A percentile compares a stretch with the other conserved stretches of the same genome.
phyloP scores from a whole-genome alignment of 2,888 invertebrate genomes.

The Neocrepidodera transversa region DNA sequence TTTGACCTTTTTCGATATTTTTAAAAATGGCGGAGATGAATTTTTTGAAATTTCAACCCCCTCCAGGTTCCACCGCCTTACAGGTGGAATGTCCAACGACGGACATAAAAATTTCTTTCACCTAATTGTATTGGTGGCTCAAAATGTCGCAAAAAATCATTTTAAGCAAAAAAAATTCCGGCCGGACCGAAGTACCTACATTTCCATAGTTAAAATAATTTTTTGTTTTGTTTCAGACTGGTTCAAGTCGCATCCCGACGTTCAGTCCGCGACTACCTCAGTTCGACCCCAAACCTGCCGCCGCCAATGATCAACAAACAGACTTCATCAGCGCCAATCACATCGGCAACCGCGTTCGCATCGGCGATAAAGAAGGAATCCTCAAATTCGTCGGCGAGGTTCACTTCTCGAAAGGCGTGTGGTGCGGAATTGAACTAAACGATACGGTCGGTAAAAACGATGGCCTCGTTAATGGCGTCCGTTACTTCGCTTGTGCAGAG shows the following conservation, averaged over 20 bases:
- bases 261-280: slow-evolving; percentile 54
- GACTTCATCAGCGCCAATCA: slow-evolving; percentile 33
- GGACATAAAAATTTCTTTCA: too few species aligned
- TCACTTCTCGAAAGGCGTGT: slow-evolving; percentile 64
- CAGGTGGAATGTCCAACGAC: too few species aligned
- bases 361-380: slow-evolving; percentile 60
- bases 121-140: too few species aligned
- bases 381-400: slow-evolving; percentile 67
- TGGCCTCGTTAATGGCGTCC: slow-evolving; percentile 67
- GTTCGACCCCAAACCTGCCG: slow-evolving; percentile 36
- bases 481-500: slow-evolving; percentile 69
- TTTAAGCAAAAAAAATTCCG: too few species aligned
- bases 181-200: too few species aligned
- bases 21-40: too few species aligned
- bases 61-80: too few species aligned
- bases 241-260: slow-evolving; percentile 55
- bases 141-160: too few species aligned
- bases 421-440: slow-evolving; percentile 71
- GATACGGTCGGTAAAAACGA: slow-evolving; percentile 67
- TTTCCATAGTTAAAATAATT: too few species aligned
- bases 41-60: too few species aligned
- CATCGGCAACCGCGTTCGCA: slow-evolving; percentile 53
- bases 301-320: too few species aligned
- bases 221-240: slow-evolving; percentile 50
- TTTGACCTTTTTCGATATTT: too few species aligned